These are phyloP conservation scores for Drosophila diplacantha DNA, from an alignment of 2,888 invertebrate species.

Conservation along the genomic window DNA sequence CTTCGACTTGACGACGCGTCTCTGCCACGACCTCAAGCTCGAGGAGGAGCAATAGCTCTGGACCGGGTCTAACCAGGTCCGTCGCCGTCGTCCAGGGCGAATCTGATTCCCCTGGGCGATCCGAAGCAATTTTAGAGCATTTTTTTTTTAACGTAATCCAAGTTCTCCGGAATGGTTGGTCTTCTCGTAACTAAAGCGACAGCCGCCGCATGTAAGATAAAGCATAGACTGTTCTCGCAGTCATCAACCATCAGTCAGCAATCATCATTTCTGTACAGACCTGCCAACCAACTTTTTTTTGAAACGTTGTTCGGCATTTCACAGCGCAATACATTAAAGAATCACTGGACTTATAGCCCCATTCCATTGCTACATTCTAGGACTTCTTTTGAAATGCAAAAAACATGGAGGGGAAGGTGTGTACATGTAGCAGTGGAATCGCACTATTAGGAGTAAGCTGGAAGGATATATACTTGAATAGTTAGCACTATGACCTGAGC, in stretches of 20 bases:
- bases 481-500: slow-evolving; percentile 6
- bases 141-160: slow-evolving; percentile 30
- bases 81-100: not conserved
- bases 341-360: not conserved
- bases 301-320: slow-evolving; percentile 1
- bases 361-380: not conserved
- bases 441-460: slow-evolving; percentile 1
- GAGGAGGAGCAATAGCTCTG: slow-evolving; percentile 18
- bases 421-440: not conserved
- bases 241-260: not conserved
- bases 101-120: slow-evolving; percentile 17
- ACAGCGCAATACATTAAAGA: not conserved
- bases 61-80: slow-evolving; percentile 18
- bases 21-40: slow-evolving; percentile 19
- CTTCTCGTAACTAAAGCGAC: slow-evolving; percentile 5
- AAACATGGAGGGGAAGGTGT: not conserved
- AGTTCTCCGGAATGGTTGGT: not conserved
- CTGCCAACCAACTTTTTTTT: not conserved
- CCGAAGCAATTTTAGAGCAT: not conserved
- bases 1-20: slow-evolving; percentile 16
- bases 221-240: slow-evolving; percentile 19
- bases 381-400: not conserved
- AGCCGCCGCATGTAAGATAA: slow-evolving; percentile 19
- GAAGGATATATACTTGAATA: slow-evolving; percentile 1
- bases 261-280: slow-evolving; percentile 15